phyloP scores from a whole-genome alignment of 1,140 invertebrate species.

The silkworm (Bombyx mori) region ASM3026992v2 NC_085133.1:6747001-6747500 shows the following conservation, averaged over 20 bases:
- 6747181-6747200: slow-evolving; percentile 94
- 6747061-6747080: slow-evolving; percentile 98
- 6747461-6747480: no score
- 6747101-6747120: slow-evolving; percentile 93
- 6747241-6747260: slow-evolving; percentile 92
- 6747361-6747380: no score
- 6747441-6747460: no score
- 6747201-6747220: slow-evolving; percentile 94
- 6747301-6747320: no score
- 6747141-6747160: slow-evolving; percentile 87
- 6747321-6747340: no score
- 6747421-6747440: no score
- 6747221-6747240: slow-evolving; percentile 95
- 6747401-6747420: no score
- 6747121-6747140: slow-evolving; percentile 93
- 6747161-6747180: slow-evolving; percentile 92
- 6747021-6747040: slow-evolving; percentile 83
- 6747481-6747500: no score
- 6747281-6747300: not conserved
- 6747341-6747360: no score
- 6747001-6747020: slow-evolving; percentile 92
- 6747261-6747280: slow-evolving; percentile 64
- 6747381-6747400: no score
- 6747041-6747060: slow-evolving; percentile 88
- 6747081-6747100: slow-evolving; percentile 95